These are phyloP conservation scores for Cotesia typhae DNA, from an alignment of 1,140 invertebrate species.

Conservation along the genomic window DNA sequence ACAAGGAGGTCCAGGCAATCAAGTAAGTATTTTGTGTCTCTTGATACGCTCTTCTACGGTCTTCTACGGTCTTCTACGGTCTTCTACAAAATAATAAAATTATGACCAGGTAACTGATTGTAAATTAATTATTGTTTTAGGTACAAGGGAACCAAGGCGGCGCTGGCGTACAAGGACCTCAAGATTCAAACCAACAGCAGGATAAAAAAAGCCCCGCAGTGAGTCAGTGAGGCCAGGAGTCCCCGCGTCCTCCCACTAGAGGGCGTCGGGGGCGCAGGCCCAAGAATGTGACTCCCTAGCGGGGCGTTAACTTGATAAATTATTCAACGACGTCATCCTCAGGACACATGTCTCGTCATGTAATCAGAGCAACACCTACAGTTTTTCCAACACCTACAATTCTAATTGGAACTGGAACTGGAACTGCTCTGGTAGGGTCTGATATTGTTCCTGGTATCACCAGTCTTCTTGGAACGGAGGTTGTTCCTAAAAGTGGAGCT, in stretches of 20 bases:
- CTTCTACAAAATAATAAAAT: background rate
- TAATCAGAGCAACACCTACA: background rate
- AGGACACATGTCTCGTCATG: background rate
- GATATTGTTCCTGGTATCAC: too few relatives aligned
- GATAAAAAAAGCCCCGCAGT: constrained; percentile 84
- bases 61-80: too few relatives aligned
- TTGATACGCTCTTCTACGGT: background rate
- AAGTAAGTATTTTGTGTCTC: constrained; percentile 51
- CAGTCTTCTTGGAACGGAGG: too few relatives aligned
- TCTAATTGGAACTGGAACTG: background rate
- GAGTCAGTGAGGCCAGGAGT: constrained; percentile 74
- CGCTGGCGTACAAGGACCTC: constrained; percentile 66
- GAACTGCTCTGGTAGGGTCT: background rate
- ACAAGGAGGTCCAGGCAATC: constrained; percentile 65
- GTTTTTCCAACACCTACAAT: background rate
- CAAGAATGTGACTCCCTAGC: constrained; percentile 67
- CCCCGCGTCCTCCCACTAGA: constrained; percentile 66
- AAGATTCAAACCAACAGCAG: constrained; percentile 74
- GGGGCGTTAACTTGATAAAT: constrained; percentile 61
- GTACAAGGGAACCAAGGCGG: constrained; percentile 64
- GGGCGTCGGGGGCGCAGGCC: constrained; percentile 67
- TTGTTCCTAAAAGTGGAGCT: too few relatives aligned
- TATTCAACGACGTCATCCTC: background rate
- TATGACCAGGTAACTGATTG: background rate
- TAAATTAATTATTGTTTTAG: constrained; percentile 43